A percentile compares a stretch with the other conserved stretches of the same genome.
phyloP scores from a whole-genome alignment of 2,888 invertebrate genomes.

The Orchesella flavescens region DNA sequence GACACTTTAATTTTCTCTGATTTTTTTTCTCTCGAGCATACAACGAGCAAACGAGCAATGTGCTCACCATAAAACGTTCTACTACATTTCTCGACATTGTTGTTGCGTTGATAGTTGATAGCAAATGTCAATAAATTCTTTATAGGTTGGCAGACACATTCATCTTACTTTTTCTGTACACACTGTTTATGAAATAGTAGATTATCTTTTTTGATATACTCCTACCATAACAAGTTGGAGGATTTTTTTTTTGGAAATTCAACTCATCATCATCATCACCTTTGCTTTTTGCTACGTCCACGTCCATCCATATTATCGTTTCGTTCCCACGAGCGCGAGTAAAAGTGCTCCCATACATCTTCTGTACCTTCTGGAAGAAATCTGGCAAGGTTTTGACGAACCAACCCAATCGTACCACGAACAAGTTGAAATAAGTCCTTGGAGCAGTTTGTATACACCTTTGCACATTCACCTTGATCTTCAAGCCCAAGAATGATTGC shows the following conservation, averaged over 20 bases:
- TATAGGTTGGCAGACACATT: constrained; percentile 59
- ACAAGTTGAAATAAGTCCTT: constrained; percentile 46
- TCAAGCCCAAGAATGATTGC: constrained; percentile 66
- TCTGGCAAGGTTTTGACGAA: constrained; percentile 46
- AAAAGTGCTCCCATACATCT: constrained; percentile 53
- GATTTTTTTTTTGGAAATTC: constrained; percentile 10
- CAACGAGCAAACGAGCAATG: constrained; percentile 41
- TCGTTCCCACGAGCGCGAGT: constrained; percentile 42
- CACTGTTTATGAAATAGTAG: constrained; percentile 41
- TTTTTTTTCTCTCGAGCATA: constrained; percentile 27
- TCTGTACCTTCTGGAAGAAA: constrained; percentile 38
- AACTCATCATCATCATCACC: too few species aligned
- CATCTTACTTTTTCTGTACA: constrained; percentile 31
- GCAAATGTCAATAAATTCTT: constrained; percentile 61
- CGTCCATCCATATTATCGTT: constrained; percentile 14
- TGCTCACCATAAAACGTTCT: constrained; percentile 51
- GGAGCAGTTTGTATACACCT: constrained; percentile 32
- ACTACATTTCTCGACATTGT: constrained; percentile 18
- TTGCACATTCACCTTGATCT: constrained; percentile 66
- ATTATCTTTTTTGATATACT: constrained; percentile 37
- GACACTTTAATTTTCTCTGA: constrained; percentile 64
- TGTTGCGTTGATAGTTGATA: constrained; percentile 4
- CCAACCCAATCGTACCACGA: constrained; percentile 31
- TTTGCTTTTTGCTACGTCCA: constrained; percentile 10
- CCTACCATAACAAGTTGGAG: not conserved